Evolutionary conservation across 2,888 invertebrate genomes (phyloP).

Genomic region (Stenchaetothrips biformis): DNA sequence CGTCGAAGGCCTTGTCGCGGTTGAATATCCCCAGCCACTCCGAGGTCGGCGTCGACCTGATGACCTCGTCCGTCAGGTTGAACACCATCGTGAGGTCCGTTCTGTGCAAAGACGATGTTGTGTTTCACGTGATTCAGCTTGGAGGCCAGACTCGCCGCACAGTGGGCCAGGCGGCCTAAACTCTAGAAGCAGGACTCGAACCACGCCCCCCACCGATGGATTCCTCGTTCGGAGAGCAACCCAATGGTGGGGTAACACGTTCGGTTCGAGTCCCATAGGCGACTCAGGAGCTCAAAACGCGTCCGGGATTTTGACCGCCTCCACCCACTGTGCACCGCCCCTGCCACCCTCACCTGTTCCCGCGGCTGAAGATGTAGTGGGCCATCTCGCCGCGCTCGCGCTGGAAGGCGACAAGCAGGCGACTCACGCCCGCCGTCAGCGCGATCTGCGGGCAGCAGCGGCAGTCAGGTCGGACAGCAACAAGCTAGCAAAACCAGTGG

Average conservation of each 20-base stretch:
- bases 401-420: conserved; percentile 49
- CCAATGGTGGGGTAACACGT: too few species aligned
- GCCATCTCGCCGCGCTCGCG: conserved; percentile 48
- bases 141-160: too few species aligned
- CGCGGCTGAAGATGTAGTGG: conserved; percentile 41
- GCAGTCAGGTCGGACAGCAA: neutral
- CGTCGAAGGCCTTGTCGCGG: conserved; percentile 38
- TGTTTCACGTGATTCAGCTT: neutral
- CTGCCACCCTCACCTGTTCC: conserved; percentile 39
- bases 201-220: too few species aligned
- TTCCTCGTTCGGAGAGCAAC: too few species aligned
- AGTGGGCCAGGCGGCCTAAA: too few species aligned
- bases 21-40: conserved; percentile 41
- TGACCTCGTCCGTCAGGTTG: conserved; percentile 44
- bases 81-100: conserved; percentile 44
- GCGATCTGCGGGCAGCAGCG: conserved; percentile 45
- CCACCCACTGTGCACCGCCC: too few species aligned
- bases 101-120: conserved; percentile 40
- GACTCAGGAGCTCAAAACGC: too few species aligned
- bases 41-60: conserved; percentile 40
- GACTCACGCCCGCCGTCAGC: conserved; percentile 47
- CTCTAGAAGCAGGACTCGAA: too few species aligned
- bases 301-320: too few species aligned
- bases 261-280: too few species aligned
- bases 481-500: too few species aligned